Evolutionary conservation across 2,113 vertebrate species (phyloP).

Genomic region (Copsychus sechellarum): DNA sequence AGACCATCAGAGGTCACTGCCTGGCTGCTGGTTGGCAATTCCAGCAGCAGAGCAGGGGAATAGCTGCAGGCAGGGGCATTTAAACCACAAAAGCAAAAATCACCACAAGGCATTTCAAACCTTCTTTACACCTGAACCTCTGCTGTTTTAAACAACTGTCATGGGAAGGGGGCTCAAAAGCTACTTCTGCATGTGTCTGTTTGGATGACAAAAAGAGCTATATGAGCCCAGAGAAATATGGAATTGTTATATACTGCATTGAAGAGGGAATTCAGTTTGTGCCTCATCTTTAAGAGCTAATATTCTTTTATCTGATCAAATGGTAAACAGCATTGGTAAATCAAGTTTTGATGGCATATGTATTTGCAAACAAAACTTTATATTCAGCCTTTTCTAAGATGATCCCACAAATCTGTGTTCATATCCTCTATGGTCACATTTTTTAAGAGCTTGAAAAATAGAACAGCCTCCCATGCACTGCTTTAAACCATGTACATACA

Average conservation of each 20-base stretch:
- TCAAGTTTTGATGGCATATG: constrained; percentile 42
- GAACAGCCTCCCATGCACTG: not conserved
- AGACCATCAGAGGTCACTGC: rapidly evolving
- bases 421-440: constrained; percentile 49
- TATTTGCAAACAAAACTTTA: constrained; percentile 58
- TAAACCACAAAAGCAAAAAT: not conserved
- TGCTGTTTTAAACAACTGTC: not conserved
- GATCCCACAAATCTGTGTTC: constrained; percentile 41
- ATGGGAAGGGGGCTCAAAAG: not conserved
- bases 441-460: constrained; percentile 20
- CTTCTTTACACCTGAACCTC: not conserved
- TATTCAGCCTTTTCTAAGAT: constrained; percentile 42
- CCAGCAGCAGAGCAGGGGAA: not conserved
- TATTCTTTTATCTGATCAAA: constrained; percentile 65
- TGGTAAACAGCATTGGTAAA: constrained; percentile 57
- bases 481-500: constrained; percentile 6
- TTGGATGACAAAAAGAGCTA: not conserved
- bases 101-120: not conserved
- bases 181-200: not conserved
- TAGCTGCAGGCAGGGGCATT: not conserved
- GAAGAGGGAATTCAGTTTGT: constrained; percentile 52
- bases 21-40: not conserved
- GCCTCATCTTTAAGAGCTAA: constrained; percentile 49
- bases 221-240: not conserved
- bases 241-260: not conserved